phyloP scores from a whole-genome alignment of 1,140 invertebrate genomes.

The Bursaphelenchus mucronatus region DNA sequence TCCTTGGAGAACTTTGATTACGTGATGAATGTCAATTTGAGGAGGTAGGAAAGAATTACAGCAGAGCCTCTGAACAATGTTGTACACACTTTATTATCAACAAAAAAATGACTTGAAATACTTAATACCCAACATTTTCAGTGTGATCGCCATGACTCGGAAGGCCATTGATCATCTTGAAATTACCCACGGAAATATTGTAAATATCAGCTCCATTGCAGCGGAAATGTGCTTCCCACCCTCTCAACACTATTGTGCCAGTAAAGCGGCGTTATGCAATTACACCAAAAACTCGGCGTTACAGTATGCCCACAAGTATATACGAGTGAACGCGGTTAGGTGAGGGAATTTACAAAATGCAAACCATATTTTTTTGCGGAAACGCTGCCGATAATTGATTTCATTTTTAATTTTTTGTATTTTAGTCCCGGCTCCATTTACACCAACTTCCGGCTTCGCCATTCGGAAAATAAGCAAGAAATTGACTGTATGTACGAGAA shows the following conservation, averaged over 20 bases:
- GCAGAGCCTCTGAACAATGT: too few relatives aligned
- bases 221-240: constrained; percentile 1
- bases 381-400: neutral
- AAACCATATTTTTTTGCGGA: neutral
- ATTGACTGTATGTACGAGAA: constrained; percentile 9
- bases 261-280: constrained; percentile 23
- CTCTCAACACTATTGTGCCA: constrained; percentile 23
- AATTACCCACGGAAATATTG: constrained; percentile 41
- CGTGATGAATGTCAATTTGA: too few relatives aligned
- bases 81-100: too few relatives aligned
- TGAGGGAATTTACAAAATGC: neutral
- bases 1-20: constrained; percentile 19
- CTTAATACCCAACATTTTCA: constrained; percentile 16
- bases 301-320: constrained; percentile 17
- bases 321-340: constrained; percentile 32
- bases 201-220: constrained; percentile 25
- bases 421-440: constrained; percentile 28
- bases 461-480: constrained; percentile 5
- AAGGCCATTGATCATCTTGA: constrained; percentile 31
- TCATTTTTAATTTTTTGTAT: neutral
- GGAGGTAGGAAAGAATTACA: too few relatives aligned
- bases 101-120: neutral
- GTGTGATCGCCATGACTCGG: constrained; percentile 30
- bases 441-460: constrained; percentile 22
- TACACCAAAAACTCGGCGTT: constrained; percentile 27